These are phyloP conservation scores for Dolichallabes microphthalmus DNA, from an alignment of 2,113 vertebrate genomes.

Conservation along the genomic window DNA sequence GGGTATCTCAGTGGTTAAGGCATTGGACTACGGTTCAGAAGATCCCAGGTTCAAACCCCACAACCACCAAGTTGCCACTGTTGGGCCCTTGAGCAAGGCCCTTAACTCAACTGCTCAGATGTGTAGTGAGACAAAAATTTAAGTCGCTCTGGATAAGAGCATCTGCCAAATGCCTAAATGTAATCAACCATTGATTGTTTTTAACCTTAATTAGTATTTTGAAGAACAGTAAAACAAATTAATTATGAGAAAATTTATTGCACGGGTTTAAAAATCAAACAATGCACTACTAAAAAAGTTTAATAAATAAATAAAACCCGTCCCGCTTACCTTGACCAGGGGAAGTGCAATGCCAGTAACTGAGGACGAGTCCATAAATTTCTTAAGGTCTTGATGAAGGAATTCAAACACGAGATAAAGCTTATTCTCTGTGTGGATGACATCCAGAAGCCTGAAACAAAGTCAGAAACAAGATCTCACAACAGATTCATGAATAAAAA, in stretches of 20 bases:
- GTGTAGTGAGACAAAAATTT: too few species aligned
- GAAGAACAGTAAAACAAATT: neutral
- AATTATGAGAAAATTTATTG: neutral
- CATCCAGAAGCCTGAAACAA: slow-evolving; percentile 81
- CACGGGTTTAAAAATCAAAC: neutral
- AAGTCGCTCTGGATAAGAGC: too few species aligned
- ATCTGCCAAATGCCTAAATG: too few species aligned
- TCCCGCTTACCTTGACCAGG: slow-evolving; percentile 83
- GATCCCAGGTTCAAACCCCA: too few species aligned
- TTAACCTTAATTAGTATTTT: too few species aligned
- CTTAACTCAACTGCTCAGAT: too few species aligned
- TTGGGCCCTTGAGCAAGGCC: too few species aligned
- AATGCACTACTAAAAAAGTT: neutral
- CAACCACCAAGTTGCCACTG: too few species aligned
- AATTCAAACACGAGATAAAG: slow-evolving; percentile 96
- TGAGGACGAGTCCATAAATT: slow-evolving; percentile 92
- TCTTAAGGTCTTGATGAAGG: slow-evolving; percentile 94
- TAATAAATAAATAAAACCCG: neutral
- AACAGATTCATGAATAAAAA: neutral
- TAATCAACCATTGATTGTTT: too few species aligned
- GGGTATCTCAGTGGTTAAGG: too few species aligned
- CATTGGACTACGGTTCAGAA: too few species aligned
- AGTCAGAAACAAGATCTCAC: neutral
- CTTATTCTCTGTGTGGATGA: slow-evolving; percentile 97
- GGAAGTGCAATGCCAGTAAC: slow-evolving; percentile 87